These are phyloP conservation scores for Holacanthus passer DNA, from an alignment of 2,113 vertebrate species.

Conservation along the genomic window DNA sequence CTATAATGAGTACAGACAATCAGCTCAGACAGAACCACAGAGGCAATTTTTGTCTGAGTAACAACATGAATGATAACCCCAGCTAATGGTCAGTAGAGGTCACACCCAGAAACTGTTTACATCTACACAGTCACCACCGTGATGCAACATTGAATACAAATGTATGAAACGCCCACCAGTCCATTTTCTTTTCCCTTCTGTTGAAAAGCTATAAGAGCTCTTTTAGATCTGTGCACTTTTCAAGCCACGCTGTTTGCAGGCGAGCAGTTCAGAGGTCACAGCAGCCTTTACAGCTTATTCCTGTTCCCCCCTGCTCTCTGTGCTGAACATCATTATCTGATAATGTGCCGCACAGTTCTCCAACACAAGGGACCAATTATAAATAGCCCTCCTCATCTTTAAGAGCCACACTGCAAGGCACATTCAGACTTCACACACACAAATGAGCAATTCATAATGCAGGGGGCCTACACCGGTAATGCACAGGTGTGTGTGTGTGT, in stretches of 20 bases:
- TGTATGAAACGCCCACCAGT: slow-evolving; percentile 5
- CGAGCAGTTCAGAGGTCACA: slow-evolving; percentile 38
- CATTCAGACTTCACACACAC: neutral
- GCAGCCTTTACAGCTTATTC: slow-evolving; percentile 7
- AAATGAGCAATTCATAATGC: slow-evolving; percentile 9
- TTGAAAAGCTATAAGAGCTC: neutral
- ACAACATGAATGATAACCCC: neutral
- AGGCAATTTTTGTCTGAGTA: slow-evolving; percentile 5
- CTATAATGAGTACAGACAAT: neutral
- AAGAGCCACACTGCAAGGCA: neutral
- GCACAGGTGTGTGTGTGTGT: neutral
- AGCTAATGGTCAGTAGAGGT: neutral
- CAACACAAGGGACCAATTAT: slow-evolving; percentile 47
- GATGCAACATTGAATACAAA: slow-evolving; percentile 33
- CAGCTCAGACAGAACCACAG: slow-evolving; percentile 3
- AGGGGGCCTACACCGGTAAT: neutral
- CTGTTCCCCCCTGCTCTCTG: slow-evolving; percentile 6
- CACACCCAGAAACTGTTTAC: slow-evolving; percentile 41
- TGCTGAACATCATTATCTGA: slow-evolving; percentile 23
- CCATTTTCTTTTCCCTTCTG: neutral
- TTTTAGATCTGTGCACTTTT: slow-evolving; percentile 19
- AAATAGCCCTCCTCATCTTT: slow-evolving; percentile 23
- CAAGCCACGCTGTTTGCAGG: neutral
- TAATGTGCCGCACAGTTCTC: slow-evolving; percentile 1
- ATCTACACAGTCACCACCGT: slow-evolving; percentile 31